Base-by-base conservation (phyloP, 2,888 invertebrate genomes). In the Zaprionus lineosus region DNA sequence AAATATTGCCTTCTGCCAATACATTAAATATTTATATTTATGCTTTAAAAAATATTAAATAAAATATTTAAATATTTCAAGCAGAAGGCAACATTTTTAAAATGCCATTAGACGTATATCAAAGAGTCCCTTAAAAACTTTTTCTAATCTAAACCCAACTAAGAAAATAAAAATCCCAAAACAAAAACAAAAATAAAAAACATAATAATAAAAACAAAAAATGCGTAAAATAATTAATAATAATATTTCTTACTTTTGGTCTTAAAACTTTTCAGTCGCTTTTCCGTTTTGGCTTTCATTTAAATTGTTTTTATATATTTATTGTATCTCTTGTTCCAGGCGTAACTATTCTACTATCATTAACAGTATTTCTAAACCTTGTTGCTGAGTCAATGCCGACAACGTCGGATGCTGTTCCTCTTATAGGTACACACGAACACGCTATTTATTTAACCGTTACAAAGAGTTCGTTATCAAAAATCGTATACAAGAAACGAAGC, bases 301-400 rank as follows among this genome's bases (percentile, higher is more conserved):
- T 81, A 62, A 81, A 74, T 69, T 81, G 76, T 86, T 86, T 84
- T 74, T 78, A 71, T 75, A 74, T 84, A 78, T 72, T 87, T 76
- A 79, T 78, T 77, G 74, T 78, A 74, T 84, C 73, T 86, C 78
- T 88, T 87, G 84, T 92, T 93, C 91, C 95, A 97, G 97, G 96
- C 93, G 97, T 97, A 92, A 97, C 97, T 91, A 97, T 97, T 91
- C 94, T 97, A 91, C 94, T 98, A 91, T 98, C 98, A 91, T 94
- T 98, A 93, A 98, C 97, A 92, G 97, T 98, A 91, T 98, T 98
- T 94, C 94, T 97, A 92, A 96, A 97, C 93, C 95, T 98, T 93
- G 97, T 98, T 90, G 97, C 97, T 86, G 97, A 98, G 94, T 97
- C 97, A 92, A 95, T 98, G 94, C 97, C 97, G 91, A 94, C 94